Base-by-base conservation (phyloP, 2,888 invertebrate genomes). In the Vandiemenella viatica region DNA sequence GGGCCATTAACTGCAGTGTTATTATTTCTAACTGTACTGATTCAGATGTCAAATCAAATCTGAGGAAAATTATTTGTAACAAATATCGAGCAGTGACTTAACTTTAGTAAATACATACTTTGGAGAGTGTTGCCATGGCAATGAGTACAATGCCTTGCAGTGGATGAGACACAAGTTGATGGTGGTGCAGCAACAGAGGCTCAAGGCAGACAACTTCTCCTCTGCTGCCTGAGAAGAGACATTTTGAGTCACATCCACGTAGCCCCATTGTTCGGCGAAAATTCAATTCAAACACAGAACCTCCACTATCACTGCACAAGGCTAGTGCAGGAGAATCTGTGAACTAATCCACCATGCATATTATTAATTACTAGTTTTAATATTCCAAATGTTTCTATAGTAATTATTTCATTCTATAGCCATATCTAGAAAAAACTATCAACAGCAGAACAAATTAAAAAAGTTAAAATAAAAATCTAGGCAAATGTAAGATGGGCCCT, bases 141-240 rank as follows among this genome's bases (percentile, higher is more conserved):
- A 96, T 76, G 50, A 96, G 75, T 48, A 83, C 77, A 58, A 80
- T 77, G 57, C 79, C 79, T 59, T 79, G 79, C 55, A 88, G 67
- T 15, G 85, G 82, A 63, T 84, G 77, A 10, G 64, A 62, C 18
- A 73, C 70, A 48, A 75, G 65, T 53, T 72, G 68, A 54, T 63
- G 59, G 10, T 32, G 32, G 26, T 73, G 70, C 55, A 78, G 67
- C 45, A 75, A 70, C 43, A 86, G 66, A 1, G 84, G 83, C 60
- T 83, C 83, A 52, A 85, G 70, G 10, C 76, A 73, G 60, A 82
- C 82, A 42, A 90, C 91, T 73, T 98, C 98, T 0, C 98, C 98
- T 48, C 93, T 79, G 48, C 93, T 92, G 23, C 97, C 97, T 26
- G 96, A 95, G 67, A 98, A 98, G 15, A 98, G 71, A 64, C 97